Evolutionary conservation across 2,797 vertebrate species (phyloP), one percentile per base, ranked within the genome.

Genomic region (Poecilia gillii): DNA sequence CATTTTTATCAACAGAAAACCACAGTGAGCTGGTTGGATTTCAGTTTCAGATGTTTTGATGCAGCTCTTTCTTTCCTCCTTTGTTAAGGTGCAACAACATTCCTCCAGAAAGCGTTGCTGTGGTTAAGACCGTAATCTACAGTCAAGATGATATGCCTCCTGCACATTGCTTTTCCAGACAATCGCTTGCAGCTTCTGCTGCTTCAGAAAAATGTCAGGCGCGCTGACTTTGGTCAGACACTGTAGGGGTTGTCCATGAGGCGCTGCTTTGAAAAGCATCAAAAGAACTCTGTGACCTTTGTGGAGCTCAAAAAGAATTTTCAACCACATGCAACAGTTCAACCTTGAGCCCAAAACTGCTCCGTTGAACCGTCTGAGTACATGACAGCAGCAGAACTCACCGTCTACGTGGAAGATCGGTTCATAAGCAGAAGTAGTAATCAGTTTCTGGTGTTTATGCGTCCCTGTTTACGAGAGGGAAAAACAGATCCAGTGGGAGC

Each of bases 241-340:
- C 74, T 11, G n/a, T 84, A 33, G 85, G 79, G 84, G 81, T 81
- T 88, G 84, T 90, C 82, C 87, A 77, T 78, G 81, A 80, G 73
- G 51, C 4, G 84, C 84, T 85, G 90, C 68, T 45, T 71, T 71
- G 68, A 71, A 16, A 45, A 71, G 41, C 39, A 43, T 71, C 41
- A 43, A 45, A 71, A 71, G 25, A 45, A 71, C 4, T n/a, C 66
- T 25, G 23, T 41, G 66, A 70, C 68, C 41, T 71, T 71, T 71
- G 39, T 71, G 41, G 68, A n/a, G 80, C 81, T 90, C 78, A 81
- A 80, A 84, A 80, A 75, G 72, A 82, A 85, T 86, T 89, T 83
- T 85, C 85, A 89, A 90, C 83, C 74, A 84, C 79, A 86, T 87
- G 83, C 81, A 80, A 81, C 39, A 91, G 88, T 76, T 84, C 85